Percentiles rank a stretch among this genome's conserved stretches.
Evolutionary conservation across 2,113 vertebrate species (phyloP).

Genomic region (Perca schrenkii): DNA sequence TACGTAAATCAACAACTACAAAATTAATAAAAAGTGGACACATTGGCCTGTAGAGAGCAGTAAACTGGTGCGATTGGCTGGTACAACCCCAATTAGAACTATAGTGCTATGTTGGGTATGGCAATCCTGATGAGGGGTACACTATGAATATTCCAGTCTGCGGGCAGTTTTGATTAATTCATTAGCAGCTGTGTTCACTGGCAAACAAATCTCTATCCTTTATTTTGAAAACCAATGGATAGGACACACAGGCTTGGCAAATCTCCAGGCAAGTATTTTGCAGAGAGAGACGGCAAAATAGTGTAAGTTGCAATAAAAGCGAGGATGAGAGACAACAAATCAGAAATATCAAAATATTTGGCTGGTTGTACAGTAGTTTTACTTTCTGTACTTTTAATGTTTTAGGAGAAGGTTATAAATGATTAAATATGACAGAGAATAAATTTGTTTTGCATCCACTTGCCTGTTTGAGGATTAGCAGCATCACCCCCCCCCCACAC

Average conservation of each 20-base stretch:
- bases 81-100: background rate
- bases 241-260: background rate
- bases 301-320: background rate
- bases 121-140: constrained; percentile 3
- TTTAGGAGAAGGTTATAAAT: background rate
- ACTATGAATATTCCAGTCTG: constrained; percentile 26
- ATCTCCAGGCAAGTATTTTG: background rate
- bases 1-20: too few species aligned
- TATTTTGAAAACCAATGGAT: constrained; percentile 19
- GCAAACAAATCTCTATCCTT: constrained; percentile 39
- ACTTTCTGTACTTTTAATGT: constrained; percentile 18
- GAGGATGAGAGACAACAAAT: background rate
- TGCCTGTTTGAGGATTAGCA: constrained; percentile 20
- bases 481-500: background rate
- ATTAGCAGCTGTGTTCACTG: constrained; percentile 43
- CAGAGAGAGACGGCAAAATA: constrained; percentile 4
- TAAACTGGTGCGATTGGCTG: background rate
- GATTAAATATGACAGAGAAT: background rate
- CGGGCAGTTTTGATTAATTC: constrained; percentile 44
- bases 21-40: background rate
- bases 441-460: constrained; percentile 11
- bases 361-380: background rate
- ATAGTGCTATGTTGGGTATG: constrained; percentile 5
- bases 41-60: constrained; percentile 3
- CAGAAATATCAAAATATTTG: constrained; percentile 6